Evolutionary conservation across 2,113 vertebrate species (phyloP).

Genomic region (Capreolus pygargus): DNA sequence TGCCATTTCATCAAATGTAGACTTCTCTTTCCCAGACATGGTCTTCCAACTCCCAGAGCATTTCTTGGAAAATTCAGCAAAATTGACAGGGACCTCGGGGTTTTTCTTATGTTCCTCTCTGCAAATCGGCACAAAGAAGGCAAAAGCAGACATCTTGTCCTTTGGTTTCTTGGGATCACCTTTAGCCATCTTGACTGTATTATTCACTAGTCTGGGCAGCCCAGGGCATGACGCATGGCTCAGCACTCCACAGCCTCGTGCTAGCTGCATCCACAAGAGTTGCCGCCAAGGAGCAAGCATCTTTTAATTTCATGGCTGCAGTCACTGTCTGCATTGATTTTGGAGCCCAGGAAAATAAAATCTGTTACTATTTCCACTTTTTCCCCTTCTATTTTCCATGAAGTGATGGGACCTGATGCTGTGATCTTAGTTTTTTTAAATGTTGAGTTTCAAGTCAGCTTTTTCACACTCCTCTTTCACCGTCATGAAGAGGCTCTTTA

Average conservation of each 20-base stretch:
- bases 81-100: background rate
- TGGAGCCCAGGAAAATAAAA: background rate
- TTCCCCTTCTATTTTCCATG: background rate
- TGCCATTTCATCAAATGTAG: conserved; percentile 83
- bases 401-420: background rate
- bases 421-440: background rate
- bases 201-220: background rate
- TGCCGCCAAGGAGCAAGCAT: background rate
- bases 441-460: background rate
- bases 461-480: background rate
- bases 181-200: background rate
- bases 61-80: background rate
- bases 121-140: background rate
- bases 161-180: background rate
- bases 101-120: background rate
- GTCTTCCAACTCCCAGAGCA: conserved; percentile 74
- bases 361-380: background rate
- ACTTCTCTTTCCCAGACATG: conserved; percentile 87
- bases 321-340: background rate
- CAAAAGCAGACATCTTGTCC: background rate
- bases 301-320: background rate
- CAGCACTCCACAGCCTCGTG: background rate
- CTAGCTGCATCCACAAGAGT: background rate
- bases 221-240: background rate
- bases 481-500: background rate